A percentile compares a stretch with the other conserved stretches of the same genome.
These are phyloP conservation scores for Drosophila nigromelanica DNA, from an alignment of 1,140 invertebrate species.

Conservation along the genomic window DNA sequence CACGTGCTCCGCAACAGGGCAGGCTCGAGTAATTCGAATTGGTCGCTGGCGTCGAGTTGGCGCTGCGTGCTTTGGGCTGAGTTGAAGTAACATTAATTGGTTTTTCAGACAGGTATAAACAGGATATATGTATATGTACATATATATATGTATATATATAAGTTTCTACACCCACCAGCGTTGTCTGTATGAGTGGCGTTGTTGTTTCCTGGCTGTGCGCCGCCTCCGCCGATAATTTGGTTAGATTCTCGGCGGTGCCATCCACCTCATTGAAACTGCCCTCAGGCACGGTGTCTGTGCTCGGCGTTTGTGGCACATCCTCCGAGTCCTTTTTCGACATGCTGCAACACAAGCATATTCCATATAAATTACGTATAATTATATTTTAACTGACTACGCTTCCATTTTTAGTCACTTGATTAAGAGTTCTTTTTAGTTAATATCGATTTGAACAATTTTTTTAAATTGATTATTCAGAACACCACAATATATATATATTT, in stretches of 20 bases:
- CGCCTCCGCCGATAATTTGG: slow-evolving; percentile 67
- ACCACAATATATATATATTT: too few relatives aligned
- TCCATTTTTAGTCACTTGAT: not conserved
- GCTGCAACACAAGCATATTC: slow-evolving; percentile 28
- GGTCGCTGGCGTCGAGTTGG: slow-evolving; percentile 60
- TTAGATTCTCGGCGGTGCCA: slow-evolving; percentile 72
- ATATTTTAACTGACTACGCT: not conserved
- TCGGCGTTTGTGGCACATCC: slow-evolving; percentile 76
- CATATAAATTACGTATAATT: not conserved
- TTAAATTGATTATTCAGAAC: too few relatives aligned
- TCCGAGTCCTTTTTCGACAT: slow-evolving; percentile 80
- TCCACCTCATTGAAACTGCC: slow-evolving; percentile 74
- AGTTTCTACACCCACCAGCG: slow-evolving; percentile 50
- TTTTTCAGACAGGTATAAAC: slow-evolving; percentile 43
- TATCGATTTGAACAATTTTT: too few relatives aligned
- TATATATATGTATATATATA: not conserved
- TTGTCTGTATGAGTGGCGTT: slow-evolving; percentile 76
- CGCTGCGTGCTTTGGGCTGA: slow-evolving; percentile 78
- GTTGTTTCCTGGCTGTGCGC: slow-evolving; percentile 59
- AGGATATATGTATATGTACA: not conserved
- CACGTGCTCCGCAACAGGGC: slow-evolving; percentile 74
- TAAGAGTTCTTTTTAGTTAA: too few relatives aligned
- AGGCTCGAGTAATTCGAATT: slow-evolving; percentile 83
- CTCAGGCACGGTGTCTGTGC: slow-evolving; percentile 74
- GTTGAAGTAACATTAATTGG: slow-evolving; percentile 51